A percentile compares a stretch with the other conserved stretches of the same genome.
Evolutionary conservation across 2,797 vertebrate genomes (phyloP).

Genomic region (Coregonus suidteri): DNA sequence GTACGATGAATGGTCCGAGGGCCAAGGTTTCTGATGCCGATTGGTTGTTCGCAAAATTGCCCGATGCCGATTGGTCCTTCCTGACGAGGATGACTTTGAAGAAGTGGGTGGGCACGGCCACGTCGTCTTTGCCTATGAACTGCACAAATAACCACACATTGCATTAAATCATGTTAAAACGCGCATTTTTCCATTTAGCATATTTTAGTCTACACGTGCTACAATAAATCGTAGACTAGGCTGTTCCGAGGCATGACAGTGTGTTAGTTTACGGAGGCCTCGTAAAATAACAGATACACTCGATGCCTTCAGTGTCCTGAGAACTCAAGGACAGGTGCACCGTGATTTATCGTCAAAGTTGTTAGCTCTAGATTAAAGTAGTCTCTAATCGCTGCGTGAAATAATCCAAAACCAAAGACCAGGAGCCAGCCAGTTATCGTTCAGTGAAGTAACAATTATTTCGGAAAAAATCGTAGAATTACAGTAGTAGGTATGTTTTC

Average conservation of each 20-base stretch:
- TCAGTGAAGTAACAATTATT: too few relatives aligned
- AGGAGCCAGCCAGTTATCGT: not conserved
- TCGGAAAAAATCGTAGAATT: too few relatives aligned
- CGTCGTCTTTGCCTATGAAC: constrained; percentile 82
- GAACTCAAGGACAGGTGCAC: too few relatives aligned
- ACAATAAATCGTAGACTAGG: not conserved
- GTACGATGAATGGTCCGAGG: not conserved
- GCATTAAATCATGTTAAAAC: not conserved
- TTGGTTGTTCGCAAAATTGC: not conserved
- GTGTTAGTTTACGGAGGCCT: not conserved
- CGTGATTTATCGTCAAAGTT: not conserved
- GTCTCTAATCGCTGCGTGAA: not conserved
- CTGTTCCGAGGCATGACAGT: not conserved
- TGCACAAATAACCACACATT: constrained; percentile 43
- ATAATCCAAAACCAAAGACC: not conserved
- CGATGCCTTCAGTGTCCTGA: too few relatives aligned
- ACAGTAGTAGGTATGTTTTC: too few relatives aligned
- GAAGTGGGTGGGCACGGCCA: constrained; percentile 83
- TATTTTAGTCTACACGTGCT: not conserved
- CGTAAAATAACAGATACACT: not conserved
- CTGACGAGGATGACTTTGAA: constrained; percentile 83
- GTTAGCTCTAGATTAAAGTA: not conserved
- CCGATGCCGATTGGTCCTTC: constrained; percentile 39
- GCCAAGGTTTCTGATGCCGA: not conserved
- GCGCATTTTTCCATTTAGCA: not conserved